Conservation (phyloP, 2,797 vertebrate genomes). For the Vespertilio murinus region DNA sequence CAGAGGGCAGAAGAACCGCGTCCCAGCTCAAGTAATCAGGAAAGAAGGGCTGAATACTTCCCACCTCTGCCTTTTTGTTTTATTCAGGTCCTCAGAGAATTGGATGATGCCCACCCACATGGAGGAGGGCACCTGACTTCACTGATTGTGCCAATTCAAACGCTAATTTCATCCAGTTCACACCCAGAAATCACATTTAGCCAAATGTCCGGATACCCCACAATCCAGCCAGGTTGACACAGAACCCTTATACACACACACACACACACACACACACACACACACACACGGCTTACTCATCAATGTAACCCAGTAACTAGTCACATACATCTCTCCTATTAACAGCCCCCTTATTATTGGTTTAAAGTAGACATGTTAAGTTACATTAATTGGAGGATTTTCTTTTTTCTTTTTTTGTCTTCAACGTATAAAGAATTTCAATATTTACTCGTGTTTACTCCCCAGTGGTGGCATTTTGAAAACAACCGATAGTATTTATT, state of each 20-base stretch:
- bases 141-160: neutral
- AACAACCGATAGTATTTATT: constrained; percentile 38
- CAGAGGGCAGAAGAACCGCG: neutral
- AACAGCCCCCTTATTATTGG: neutral
- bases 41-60: neutral
- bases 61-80: neutral
- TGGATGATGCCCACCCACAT: neutral
- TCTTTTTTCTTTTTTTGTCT: neutral
- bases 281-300: neutral
- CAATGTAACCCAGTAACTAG: neutral
- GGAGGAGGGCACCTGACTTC: neutral
- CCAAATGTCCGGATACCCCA: neutral
- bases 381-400: neutral
- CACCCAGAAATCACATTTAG: neutral
- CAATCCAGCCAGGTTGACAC: neutral
- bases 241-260: neutral
- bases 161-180: neutral
- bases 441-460: constrained; percentile 55
- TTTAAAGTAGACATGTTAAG: neutral
- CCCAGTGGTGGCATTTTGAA: constrained; percentile 36
- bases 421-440: neutral
- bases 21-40: neutral
- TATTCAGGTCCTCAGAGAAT: neutral
- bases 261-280: neutral
- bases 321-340: neutral